Evolutionary conservation across 2,888 invertebrate genomes (phyloP).

Genomic region (Trichacis sp.): DNA sequence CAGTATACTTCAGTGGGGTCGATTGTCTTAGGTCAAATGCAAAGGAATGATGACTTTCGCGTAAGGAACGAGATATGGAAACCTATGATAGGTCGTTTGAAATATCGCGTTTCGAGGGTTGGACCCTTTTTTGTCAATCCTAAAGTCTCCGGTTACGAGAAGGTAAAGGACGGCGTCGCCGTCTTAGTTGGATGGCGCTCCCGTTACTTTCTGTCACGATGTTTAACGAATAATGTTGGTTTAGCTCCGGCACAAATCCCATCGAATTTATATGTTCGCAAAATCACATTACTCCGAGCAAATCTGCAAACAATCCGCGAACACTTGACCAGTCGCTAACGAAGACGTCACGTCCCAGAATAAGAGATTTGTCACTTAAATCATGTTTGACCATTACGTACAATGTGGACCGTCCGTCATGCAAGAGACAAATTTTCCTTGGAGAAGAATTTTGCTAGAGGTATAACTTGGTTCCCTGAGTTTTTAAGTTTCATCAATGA

Average conservation of each 20-base stretch:
- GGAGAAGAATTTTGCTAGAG: too few relatives aligned
- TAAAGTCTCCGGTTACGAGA: slow-evolving; percentile 49
- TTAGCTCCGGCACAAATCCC: not conserved
- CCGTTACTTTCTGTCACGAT: not conserved
- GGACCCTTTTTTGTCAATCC: slow-evolving; percentile 48
- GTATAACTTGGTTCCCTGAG: too few relatives aligned
- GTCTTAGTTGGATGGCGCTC: slow-evolving; percentile 18
- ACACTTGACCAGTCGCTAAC: not conserved
- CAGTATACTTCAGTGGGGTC: slow-evolving; percentile 24
- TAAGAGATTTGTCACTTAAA: not conserved
- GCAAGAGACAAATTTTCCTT: too few relatives aligned
- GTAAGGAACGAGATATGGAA: slow-evolving; percentile 51
- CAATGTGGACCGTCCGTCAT: too few relatives aligned
- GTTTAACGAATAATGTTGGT: not conserved
- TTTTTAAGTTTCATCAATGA: too few relatives aligned
- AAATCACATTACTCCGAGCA: not conserved
- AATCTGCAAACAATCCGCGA: not conserved
- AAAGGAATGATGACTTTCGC: slow-evolving; percentile 28
- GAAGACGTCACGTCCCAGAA: not conserved
- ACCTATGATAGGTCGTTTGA: slow-evolving; percentile 47
- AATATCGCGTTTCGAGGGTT: slow-evolving; percentile 49
- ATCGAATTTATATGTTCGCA: not conserved
- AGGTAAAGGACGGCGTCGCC: slow-evolving; percentile 26
- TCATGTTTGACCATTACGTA: not conserved
- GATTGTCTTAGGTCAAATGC: slow-evolving; percentile 30